Evolutionary conservation across 2,888 invertebrate species (phyloP).

Genomic region (Hypselothyrea guttata): DNA sequence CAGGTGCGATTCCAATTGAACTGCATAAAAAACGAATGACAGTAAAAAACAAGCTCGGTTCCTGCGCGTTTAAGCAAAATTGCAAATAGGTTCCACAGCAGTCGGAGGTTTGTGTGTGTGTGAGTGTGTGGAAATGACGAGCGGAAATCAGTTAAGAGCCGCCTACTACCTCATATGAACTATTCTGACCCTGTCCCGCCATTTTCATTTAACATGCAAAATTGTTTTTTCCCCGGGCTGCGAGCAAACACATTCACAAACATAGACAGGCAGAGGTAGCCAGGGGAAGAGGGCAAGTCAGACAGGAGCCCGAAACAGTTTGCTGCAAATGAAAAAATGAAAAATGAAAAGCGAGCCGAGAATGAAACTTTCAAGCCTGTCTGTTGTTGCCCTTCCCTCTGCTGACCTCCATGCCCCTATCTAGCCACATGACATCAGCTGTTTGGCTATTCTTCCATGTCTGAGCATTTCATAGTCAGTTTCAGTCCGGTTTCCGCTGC

Average conservation of each 20-base stretch:
- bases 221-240: conserved; percentile 38
- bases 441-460: conserved; percentile 18
- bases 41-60: conserved; percentile 6
- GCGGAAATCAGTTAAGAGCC: conserved; percentile 41
- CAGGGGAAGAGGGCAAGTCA: neutral
- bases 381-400: conserved; percentile 1
- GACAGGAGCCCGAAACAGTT: conserved; percentile 2
- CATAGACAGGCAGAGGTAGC: no score
- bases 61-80: conserved; percentile 21
- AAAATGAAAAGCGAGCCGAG: conserved; percentile 28
- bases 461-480: conserved; percentile 44
- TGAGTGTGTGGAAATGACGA: conserved; percentile 28
- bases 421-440: conserved; percentile 15
- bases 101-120: neutral
- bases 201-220: conserved; percentile 49
- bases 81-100: conserved; percentile 22
- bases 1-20: neutral
- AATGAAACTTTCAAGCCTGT: conserved; percentile 25
- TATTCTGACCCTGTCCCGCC: conserved; percentile 8
- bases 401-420: no score
- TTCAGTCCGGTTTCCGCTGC: conserved; percentile 33
- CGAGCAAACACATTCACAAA: conserved; percentile 4
- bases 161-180: conserved; percentile 5
- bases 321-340: no score
- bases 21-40: no score